Conservation (phyloP, 1,140 invertebrate genomes). For the Nomia melanderi region DNA sequence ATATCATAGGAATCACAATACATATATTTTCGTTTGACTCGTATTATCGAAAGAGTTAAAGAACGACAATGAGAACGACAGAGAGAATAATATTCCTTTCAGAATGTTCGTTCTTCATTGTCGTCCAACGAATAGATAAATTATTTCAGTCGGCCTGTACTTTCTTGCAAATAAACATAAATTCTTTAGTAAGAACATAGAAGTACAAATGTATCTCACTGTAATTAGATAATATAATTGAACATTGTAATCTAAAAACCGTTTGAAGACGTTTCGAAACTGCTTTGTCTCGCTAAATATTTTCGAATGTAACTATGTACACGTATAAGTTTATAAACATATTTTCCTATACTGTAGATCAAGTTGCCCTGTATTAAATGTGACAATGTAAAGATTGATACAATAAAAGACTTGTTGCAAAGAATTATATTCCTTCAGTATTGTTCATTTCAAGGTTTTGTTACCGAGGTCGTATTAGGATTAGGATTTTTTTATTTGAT, state of each 20-base stretch:
- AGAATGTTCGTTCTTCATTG: not conserved
- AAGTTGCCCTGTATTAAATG: not conserved
- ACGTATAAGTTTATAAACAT: not conserved
- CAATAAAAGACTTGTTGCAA: slow-evolving; percentile 20
- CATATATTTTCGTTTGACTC: not conserved
- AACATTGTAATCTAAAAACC: not conserved
- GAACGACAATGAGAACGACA: too few species aligned
- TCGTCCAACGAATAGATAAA: not conserved
- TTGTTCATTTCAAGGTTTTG: not conserved
- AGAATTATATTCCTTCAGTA: too few species aligned
- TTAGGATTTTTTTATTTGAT: too few species aligned
- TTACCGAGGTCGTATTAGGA: too few species aligned
- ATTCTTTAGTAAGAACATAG: not conserved
- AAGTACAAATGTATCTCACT: not conserved
- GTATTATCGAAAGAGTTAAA: not conserved
- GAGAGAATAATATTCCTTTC: too few species aligned
- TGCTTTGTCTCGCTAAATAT: not conserved
- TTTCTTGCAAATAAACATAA: not conserved
- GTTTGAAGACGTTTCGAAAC: too few species aligned
- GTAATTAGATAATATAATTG: not conserved
- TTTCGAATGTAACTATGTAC: not conserved
- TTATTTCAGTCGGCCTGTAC: not conserved
- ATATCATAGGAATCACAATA: not conserved
- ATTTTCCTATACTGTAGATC: slow-evolving; percentile 1
- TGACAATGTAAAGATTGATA: slow-evolving; percentile 1